These are phyloP conservation scores for Vombatus ursinus DNA, from an alignment of 2,113 vertebrate genomes.

Conservation along the genomic window DNA sequence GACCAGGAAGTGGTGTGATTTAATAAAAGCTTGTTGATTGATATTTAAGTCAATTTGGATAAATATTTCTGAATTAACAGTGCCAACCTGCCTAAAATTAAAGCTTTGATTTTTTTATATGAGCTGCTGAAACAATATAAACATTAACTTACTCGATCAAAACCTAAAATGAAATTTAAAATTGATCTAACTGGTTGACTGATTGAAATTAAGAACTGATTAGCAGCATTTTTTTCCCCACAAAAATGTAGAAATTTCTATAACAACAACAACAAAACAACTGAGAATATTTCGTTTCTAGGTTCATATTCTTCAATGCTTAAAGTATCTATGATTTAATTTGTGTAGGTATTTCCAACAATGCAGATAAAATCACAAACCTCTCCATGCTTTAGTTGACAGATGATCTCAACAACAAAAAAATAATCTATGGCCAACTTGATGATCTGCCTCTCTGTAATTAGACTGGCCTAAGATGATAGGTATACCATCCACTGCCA, in stretches of 20 bases:
- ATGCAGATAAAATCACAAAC: neutral
- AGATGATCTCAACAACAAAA: neutral
- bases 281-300: neutral
- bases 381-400: neutral
- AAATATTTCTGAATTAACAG: constrained; percentile 73
- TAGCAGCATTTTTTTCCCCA: neutral
- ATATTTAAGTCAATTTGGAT: constrained; percentile 48
- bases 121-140: constrained; percentile 6
- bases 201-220: neutral
- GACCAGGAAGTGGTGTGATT: neutral
- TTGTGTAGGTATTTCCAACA: neutral
- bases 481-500: neutral
- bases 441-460: neutral
- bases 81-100: neutral
- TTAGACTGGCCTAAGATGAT: neutral
- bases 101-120: constrained; percentile 45
- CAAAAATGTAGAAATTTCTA: neutral
- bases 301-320: neutral
- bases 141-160: neutral
- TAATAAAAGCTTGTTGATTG: neutral
- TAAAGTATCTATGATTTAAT: neutral
- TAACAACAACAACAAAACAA: neutral
- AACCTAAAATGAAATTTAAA: neutral
- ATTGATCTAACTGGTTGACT: neutral
- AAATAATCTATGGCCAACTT: neutral